These are phyloP conservation scores for Anneissia japonica DNA, from an alignment of 35 echinoderm and acorn worm species.

Conservation along the genomic window DNA sequence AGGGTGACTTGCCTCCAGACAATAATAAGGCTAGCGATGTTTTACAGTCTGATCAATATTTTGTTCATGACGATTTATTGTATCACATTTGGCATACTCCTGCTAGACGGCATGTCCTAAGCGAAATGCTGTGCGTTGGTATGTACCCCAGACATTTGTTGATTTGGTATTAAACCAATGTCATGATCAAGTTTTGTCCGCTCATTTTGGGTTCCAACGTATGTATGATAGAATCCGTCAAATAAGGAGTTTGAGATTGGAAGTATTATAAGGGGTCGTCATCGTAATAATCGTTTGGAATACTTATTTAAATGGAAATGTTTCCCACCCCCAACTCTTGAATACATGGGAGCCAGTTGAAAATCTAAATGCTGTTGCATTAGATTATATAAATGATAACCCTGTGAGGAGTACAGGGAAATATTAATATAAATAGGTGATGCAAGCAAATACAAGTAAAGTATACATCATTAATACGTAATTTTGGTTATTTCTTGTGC, in stretches of 20 bases:
- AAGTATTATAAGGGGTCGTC: not conserved
- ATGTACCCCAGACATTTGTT: not conserved
- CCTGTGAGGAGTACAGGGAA: no score
- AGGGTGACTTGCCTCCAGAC: not conserved
- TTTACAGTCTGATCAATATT: conserved; percentile 26
- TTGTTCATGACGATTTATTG: conserved; percentile 6
- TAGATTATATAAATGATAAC: not conserved
- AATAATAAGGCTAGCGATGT: conserved; percentile 4
- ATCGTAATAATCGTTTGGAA: not conserved
- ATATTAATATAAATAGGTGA: no score
- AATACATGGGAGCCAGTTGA: not conserved
- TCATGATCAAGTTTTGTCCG: conserved; percentile 13
- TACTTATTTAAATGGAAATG: not conserved
- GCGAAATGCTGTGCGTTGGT: not conserved
- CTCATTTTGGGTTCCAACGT: conserved; percentile 1
- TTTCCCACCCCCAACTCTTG: not conserved
- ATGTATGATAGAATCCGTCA: conserved; percentile 18
- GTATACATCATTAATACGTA: no score
- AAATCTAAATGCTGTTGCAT: not conserved
- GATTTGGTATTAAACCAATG: conserved; percentile 20
- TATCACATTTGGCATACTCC: conserved; percentile 21
- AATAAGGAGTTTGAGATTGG: not conserved
- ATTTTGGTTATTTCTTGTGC: no score
- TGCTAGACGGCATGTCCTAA: conserved; percentile 5
- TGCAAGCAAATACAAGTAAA: no score